These are phyloP conservation scores for Eumacrocentrus americanus DNA, from an alignment of 2,888 invertebrate genomes.

Conservation along the genomic window DNA sequence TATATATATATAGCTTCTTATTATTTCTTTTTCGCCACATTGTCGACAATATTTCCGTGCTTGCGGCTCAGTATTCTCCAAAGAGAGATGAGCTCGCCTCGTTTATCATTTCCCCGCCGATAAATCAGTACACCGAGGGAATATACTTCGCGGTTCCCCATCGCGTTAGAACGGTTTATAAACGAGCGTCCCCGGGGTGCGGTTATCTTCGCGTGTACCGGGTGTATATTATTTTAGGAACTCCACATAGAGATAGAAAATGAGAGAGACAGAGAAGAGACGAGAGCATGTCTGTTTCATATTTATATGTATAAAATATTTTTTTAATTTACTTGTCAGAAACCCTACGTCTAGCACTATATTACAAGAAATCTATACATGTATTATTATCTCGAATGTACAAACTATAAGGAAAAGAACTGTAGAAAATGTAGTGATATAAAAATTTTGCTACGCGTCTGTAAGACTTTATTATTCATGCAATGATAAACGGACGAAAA, in stretches of 20 bases:
- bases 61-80: constrained; percentile 6
- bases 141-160: constrained; percentile 58
- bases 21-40: background rate
- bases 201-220: constrained; percentile 58
- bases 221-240: constrained; percentile 55
- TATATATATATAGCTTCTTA: background rate
- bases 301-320: too few species aligned
- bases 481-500: too few species aligned
- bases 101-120: constrained; percentile 56
- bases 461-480: background rate
- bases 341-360: too few species aligned
- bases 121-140: constrained; percentile 52
- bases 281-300: too few species aligned
- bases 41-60: constrained; percentile 8
- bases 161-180: constrained; percentile 56
- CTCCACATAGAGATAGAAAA: constrained; percentile 19
- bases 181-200: constrained; percentile 54
- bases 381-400: too few species aligned
- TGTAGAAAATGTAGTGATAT: background rate
- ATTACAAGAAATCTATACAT: too few species aligned
- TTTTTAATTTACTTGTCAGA: too few species aligned
- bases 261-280: too few species aligned
- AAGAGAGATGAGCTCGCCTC: constrained; percentile 50
- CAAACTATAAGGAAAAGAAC: too few species aligned
- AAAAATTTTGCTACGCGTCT: too few species aligned